Evolutionary conservation across 2,113 vertebrate genomes (phyloP).

Genomic region (Sarotherodon lohbergeri): DNA sequence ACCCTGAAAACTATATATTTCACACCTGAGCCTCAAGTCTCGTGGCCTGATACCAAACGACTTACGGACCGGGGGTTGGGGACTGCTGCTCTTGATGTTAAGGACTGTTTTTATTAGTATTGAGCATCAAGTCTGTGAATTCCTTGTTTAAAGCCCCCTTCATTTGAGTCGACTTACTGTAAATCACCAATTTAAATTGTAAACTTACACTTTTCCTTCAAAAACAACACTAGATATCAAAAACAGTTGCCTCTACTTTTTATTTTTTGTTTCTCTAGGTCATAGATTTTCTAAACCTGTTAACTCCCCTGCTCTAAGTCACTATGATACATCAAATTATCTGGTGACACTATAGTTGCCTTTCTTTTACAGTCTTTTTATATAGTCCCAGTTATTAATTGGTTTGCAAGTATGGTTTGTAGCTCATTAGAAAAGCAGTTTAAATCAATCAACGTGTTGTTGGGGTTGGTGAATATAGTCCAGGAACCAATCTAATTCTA

Average conservation of each 20-base stretch:
- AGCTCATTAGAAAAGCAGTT: background rate
- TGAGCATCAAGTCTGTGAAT: slow-evolving; percentile 2
- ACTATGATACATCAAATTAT: background rate
- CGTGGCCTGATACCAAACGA: no score
- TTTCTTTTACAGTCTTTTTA: background rate
- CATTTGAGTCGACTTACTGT: background rate
- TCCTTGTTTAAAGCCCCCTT: background rate
- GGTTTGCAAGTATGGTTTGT: background rate
- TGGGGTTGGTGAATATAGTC: background rate
- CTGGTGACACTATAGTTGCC: background rate
- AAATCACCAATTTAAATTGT: background rate
- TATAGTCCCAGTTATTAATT: background rate
- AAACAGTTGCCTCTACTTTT: background rate
- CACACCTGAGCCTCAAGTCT: no score
- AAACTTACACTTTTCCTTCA: background rate
- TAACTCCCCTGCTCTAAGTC: background rate
- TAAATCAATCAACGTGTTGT: background rate
- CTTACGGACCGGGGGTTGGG: no score
- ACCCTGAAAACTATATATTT: no score
- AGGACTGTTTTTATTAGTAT: background rate
- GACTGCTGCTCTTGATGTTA: background rate
- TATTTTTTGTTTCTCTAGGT: background rate
- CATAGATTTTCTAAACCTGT: background rate
- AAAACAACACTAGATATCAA: background rate
- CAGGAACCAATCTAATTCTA: background rate